These are phyloP conservation scores for Clivina fossor DNA, from an alignment of 2,888 invertebrate species.

Conservation along the genomic window DNA sequence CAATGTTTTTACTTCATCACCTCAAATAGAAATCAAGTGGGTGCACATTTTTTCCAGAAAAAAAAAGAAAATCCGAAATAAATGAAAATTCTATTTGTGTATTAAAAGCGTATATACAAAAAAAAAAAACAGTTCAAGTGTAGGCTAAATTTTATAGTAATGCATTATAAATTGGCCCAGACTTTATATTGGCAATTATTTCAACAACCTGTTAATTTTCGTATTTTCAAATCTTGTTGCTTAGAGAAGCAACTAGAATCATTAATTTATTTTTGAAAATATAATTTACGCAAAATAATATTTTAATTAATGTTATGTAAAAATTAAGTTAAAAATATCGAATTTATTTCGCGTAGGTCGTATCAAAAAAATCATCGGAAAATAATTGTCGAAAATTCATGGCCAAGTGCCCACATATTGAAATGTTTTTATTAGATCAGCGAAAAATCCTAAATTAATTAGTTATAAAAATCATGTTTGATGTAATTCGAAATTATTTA, in stretches of 20 bases:
- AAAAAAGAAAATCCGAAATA: too few species aligned
- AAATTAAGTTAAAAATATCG: too few species aligned
- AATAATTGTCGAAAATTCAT: slow-evolving; percentile 12
- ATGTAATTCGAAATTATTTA: too few species aligned
- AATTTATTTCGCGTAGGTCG: too few species aligned
- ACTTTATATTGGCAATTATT: slow-evolving; percentile 14
- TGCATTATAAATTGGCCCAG: slow-evolving; percentile 12
- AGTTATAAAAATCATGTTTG: too few species aligned
- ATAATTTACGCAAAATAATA: slow-evolving; percentile 1
- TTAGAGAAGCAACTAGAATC: slow-evolving; percentile 2
- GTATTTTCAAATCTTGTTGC: too few species aligned
- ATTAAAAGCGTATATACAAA: slow-evolving; percentile 18
- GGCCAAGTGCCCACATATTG: slow-evolving; percentile 8
- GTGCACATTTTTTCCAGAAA: too few species aligned
- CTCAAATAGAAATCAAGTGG: too few species aligned
- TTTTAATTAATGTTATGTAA: neutral
- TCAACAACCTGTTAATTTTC: slow-evolving; percentile 14
- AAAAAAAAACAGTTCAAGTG: slow-evolving; percentile 22
- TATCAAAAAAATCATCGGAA: neutral
- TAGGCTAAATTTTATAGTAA: slow-evolving; percentile 20
- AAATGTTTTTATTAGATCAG: too few species aligned
- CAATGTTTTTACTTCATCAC: too few species aligned
- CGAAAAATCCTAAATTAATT: too few species aligned
- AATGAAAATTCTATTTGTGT: slow-evolving; percentile 21
- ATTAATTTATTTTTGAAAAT: neutral